Evolutionary conservation across 2,113 vertebrate genomes (phyloP), one percentile per base, ranked within the genome.

Genomic region (Catharus minimus): DNA sequence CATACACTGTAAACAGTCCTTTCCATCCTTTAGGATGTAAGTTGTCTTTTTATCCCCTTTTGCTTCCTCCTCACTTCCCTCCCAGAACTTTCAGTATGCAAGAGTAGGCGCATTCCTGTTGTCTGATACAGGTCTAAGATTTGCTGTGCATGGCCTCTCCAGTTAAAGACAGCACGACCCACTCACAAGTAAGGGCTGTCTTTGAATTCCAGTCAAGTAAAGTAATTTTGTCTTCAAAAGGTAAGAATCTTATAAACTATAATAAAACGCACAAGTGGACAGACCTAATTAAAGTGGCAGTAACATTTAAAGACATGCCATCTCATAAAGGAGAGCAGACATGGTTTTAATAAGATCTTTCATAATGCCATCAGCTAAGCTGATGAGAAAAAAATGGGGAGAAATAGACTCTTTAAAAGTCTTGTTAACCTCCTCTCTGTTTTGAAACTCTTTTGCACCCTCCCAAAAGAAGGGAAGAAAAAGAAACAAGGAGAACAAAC

Each of bases 91-190:
- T 82, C 80, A 74, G 32, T 77, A 79, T 66, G 66, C 75, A 93
- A 69, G 71, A 92, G 81, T 74, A 90, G 62, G 68, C 83, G 53
- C 33, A 82, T 87, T 78, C 60, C 80, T 78, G 36, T 83, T 65
- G 65, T 71, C 78, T 94, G 69, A 91, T 74, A 79, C n/a, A 78
- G 30, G 21, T 91, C 86, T 94, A 91, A 95, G 83, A 78, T n/a
- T 92, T 92, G 50, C 47, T 87, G 60, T 90, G 75, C 39, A 20
- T 82, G 80, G 77, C 61, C 32, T 55, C n/a, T 49, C 58, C 77
- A 68, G 46, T 64, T 85, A 36, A 74, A 86, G 85, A 33, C 62
- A 92, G 72, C 61, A 82, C 69, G 71, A 78, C 67, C 28, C n/a
- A 28, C 10, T 4, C 60, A 41, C 36, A 76, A 77, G 30, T 78